Base-by-base conservation (phyloP, 2,113 vertebrate genomes). In the Austrofundulus limnaeus region DNA sequence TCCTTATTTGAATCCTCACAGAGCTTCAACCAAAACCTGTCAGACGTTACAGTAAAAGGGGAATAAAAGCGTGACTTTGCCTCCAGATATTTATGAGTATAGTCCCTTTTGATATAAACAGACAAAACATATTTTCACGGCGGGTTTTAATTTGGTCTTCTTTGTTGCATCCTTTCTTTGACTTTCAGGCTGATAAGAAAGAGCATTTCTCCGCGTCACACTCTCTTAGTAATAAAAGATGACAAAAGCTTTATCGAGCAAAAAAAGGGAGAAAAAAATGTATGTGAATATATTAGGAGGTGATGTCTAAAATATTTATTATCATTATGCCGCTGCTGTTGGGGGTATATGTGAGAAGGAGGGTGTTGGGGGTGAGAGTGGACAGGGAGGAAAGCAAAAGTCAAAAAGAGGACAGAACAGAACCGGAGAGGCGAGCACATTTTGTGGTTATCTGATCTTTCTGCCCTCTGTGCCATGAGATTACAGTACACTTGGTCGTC, bases 291-390 rank as follows among this genome's bases (percentile, higher is more conserved):
- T 59, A 71, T 77, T 78, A 65, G 41, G 65, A 70, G 51, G 38
- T 21, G n/a, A 47, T 2, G 16, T 69, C 62, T 79, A 13, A 77
- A 83, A 79, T 75, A 81, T 81, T 77, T 42, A 81, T 77, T 25
- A 77, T 70, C 53, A 56, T 53, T 60, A 73, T 59, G 61, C 50
- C 51, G 58, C n/a, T 1, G 58, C 57, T 57, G 68, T 15, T 2
- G 61, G 47, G 38, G 15, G 17, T 14, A n/a, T 2, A 12, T 21
- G 24, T 61, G 10, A 15, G 23, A 31, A 37, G 23, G 49, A 25
- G 38, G 72, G 19, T 3, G 2, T n/a, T n/a, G n/a, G n/a, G n/a
- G n/a, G n/a, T n/a, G n/a, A n/a, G n/a, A n/a, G n/a, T n/a, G n/a
- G n/a, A n/a, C n/a, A n/a, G n/a, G n/a, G n/a, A n/a, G n/a, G n/a